phyloP scores from a whole-genome alignment of 2,888 invertebrate genomes.

The Xylocampa areola region DNA sequence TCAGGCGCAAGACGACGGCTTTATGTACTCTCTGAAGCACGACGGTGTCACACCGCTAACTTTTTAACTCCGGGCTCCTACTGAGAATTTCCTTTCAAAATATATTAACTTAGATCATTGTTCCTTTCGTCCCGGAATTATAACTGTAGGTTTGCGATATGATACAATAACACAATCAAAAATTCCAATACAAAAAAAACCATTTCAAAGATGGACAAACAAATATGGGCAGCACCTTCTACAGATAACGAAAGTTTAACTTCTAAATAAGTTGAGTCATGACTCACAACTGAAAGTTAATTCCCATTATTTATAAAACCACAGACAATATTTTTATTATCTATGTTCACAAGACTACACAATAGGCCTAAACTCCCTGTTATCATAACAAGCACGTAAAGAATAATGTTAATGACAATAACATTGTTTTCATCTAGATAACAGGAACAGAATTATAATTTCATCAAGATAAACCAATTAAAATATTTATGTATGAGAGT shows the following conservation, averaged over 20 bases:
- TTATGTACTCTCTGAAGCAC: too few relatives aligned
- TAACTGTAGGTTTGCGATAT: background rate
- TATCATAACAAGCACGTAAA: conserved; percentile 19
- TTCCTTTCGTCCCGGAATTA: too few relatives aligned
- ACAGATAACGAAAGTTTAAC: conserved; percentile 29
- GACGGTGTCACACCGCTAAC: too few relatives aligned
- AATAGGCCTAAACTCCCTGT: conserved; percentile 18
- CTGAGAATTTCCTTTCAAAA: too few relatives aligned
- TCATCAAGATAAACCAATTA: conserved; percentile 51
- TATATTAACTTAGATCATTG: too few relatives aligned
- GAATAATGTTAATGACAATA: conserved; percentile 10
- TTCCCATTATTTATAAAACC: conserved; percentile 6
- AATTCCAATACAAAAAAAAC: background rate
- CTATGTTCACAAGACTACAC: conserved; percentile 18
- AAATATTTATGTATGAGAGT: conserved; percentile 14
- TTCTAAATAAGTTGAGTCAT: conserved; percentile 8
- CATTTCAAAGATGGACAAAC: conserved; percentile 1
- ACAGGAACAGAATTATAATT: conserved; percentile 35
- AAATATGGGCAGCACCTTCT: conserved; percentile 22
- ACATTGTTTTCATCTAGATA: conserved; percentile 51
- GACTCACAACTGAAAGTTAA: conserved; percentile 36
- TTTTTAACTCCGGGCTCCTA: too few relatives aligned
- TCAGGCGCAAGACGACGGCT: too few relatives aligned
- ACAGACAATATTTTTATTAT: background rate
- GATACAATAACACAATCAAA: background rate